Evolutionary conservation across 1,140 invertebrate species (phyloP), one percentile per base, ranked within the genome.

Genomic region (Drosophila quadrilineata): DNA sequence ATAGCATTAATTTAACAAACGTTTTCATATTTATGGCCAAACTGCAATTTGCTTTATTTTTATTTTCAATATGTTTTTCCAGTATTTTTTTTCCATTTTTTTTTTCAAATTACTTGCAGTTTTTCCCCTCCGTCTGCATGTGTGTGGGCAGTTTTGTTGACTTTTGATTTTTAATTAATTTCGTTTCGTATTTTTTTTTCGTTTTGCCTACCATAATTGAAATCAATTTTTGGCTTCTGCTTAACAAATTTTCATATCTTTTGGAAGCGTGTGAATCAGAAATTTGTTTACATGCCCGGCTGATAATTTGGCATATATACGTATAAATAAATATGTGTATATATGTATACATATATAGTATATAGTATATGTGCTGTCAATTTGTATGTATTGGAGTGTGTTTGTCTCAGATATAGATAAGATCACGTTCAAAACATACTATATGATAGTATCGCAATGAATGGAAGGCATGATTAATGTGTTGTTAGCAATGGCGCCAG

Each of bases 1-100:
- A 82, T 82, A 77, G 79, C 79, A 77, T 82, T 82, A 82, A 82
- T 82, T 82, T 85, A 82, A 73, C 79, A 82, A 77, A 82, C 77
- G 68, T 85, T 82, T 82, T 82, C 69, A 74, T 84, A 82, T 82
- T 82, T 82, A 82, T 84, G 73, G 65, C 77, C 77, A 82, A 75
- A 80, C 49, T 80, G 79, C 79, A 73, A 77, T 67, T 73, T 49
- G 69, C 24, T 56, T 76, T 33, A 63, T 76, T n/a, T n/a, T n/a
- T n/a, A n/a, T 63, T 60, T 74, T 77, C 62, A 79, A 79, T 80
- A 80, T 79, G 70, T 67, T 45, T 53, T 14, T 17, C 52, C 40
- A 45, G 35, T 54, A 16, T 35, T 28, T 33, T 19, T 19, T 46
- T 8, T 24, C 9, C n/a, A 14, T 48, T n/a, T 49, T n/a, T n/a